Percentiles rank a stretch among this genome's conserved stretches.
phyloP scores from a whole-genome alignment of 2,113 vertebrate genomes.

The Chaetops frenatus region DNA sequence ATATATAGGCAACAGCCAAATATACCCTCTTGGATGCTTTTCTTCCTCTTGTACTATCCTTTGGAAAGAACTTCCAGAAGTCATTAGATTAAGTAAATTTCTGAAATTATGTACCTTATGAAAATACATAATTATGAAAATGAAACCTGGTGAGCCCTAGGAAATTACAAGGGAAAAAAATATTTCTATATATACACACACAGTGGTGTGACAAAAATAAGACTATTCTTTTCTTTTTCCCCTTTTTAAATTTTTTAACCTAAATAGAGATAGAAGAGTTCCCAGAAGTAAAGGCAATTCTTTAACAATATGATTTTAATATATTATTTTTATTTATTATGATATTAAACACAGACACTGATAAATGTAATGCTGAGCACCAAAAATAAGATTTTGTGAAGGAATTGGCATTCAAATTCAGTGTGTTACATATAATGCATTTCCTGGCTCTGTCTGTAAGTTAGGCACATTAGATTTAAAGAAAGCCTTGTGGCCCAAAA shows the following conservation, averaged over 20 bases:
- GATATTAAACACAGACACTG: background rate
- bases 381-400: background rate
- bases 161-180: background rate
- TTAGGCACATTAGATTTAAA: background rate
- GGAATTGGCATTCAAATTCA: background rate
- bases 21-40: background rate
- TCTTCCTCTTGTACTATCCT: background rate
- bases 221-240: rapidly evolving
- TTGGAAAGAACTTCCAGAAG: background rate
- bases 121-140: background rate
- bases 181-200: too few relatives aligned
- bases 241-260: rapidly evolving
- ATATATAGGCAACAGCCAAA: background rate
- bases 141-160: background rate
- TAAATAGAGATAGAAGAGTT: background rate
- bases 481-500: background rate
- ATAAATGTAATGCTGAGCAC: background rate
- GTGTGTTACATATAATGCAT: rapidly evolving
- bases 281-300: background rate
- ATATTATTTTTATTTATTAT: background rate
- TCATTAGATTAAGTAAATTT: background rate
- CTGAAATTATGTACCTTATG: background rate
- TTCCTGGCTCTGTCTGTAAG: background rate
- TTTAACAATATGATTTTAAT: background rate
- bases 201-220: background rate